Evolutionary conservation across 2,113 vertebrate species (phyloP).

Genomic region (Gnathochromis pfefferi): DNA sequence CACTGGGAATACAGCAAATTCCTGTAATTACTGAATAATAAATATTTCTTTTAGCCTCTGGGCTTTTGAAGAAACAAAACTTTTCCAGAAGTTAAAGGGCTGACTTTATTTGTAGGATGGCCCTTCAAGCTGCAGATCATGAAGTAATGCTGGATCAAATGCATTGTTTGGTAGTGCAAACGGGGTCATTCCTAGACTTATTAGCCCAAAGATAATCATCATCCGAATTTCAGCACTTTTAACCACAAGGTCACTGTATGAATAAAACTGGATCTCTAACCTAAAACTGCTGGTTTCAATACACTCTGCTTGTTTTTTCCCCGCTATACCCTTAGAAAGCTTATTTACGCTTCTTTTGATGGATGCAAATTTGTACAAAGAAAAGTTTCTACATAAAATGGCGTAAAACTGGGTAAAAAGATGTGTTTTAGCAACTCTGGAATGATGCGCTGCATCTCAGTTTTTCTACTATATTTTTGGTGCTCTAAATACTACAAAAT

Average conservation of each 20-base stretch:
- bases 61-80: background rate
- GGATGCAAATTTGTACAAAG: background rate
- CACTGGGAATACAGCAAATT: conserved; percentile 2
- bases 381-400: background rate
- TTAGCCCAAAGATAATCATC: background rate
- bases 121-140: background rate
- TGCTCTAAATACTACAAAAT: background rate
- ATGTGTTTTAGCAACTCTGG: background rate
- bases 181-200: background rate
- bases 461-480: background rate
- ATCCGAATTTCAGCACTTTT: background rate
- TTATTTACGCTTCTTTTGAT: background rate
- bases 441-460: background rate
- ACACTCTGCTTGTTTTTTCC: background rate
- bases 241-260: background rate
- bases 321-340: background rate
- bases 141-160: background rate
- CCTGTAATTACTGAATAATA: background rate
- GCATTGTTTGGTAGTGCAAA: background rate
- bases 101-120: background rate
- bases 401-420: background rate
- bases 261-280: background rate
- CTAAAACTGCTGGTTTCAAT: background rate
- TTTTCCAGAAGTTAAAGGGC: background rate
- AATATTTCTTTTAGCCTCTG: background rate